Evolutionary conservation across 2,888 invertebrate species (phyloP), one percentile per base, ranked within the genome.

Genomic region (Cylloceria caligata): DNA sequence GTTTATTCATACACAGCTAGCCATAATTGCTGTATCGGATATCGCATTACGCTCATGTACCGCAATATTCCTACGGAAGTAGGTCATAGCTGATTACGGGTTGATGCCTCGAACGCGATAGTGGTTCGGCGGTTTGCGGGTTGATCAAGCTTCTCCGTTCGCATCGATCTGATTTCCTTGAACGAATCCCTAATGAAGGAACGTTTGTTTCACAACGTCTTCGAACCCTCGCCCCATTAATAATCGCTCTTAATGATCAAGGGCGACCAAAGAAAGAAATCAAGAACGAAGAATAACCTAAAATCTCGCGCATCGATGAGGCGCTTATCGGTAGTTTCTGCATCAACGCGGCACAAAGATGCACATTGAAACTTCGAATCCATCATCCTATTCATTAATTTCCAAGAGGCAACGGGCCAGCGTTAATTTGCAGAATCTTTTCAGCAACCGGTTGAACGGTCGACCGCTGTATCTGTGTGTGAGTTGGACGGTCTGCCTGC

Each of bases 311-410:
- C 27, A 24, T 52, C 52, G 11, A 52, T 34, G 34, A 19, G 21
- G 7, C 36, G 68, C 39, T 52, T 69, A 69, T 69, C 69, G 69
- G 55, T 55, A n/a, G 4, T 55, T 52, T 49, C n/a, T 57, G 71
- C 52, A 75, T 82, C 71, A 67, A 67, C 71, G 75, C 65, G 71
- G 71, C 75, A 81, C 84, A 84, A 84, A 83, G 79, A 83, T 82
- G 82, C 79, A 69, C 84, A 83, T 80, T 85, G 71, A 84, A 84
- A 80, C 67, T 81, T 78, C 64, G 60, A 47, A 75, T 80, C 60
- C 68, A 72, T 68, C 72, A 81, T 84, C 83, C 78, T 76, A 75
- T 78, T 85, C 83, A 84, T 85, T 83, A 84, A 84, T 80, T 83
- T 75, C 65, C 47, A 72, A 52, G 75, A 55, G 49, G 11, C 19